Evolutionary conservation across 2,113 vertebrate species (phyloP).

Genomic region (Delphinus delphis): DNA sequence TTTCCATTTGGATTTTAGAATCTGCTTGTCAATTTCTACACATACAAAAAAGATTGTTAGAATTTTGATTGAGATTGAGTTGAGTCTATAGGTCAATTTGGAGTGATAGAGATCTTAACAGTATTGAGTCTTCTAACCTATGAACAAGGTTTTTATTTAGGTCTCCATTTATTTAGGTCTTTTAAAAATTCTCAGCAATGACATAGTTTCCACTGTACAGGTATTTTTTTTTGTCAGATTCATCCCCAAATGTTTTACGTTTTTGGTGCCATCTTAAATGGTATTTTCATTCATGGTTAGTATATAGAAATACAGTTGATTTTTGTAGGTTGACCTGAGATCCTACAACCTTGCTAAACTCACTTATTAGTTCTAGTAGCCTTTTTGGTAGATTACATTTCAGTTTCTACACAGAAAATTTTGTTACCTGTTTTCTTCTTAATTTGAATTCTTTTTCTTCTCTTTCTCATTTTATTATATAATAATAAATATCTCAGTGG

Average conservation of each 20-base stretch:
- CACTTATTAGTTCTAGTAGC: not conserved
- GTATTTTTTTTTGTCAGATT: not conserved
- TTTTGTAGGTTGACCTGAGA: too few relatives aligned
- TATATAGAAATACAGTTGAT: not conserved
- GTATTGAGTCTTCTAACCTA: not conserved
- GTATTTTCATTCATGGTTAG: not conserved
- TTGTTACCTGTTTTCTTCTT: not conserved
- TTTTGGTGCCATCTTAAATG: not conserved
- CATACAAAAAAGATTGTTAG: not conserved
- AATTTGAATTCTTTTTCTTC: not conserved
- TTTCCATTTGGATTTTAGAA: not conserved
- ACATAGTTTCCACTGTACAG: not conserved
- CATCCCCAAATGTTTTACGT: not conserved
- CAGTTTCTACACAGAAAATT: not conserved
- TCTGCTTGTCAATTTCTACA: not conserved
- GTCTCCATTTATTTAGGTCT: not conserved
- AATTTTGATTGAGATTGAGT: not conserved
- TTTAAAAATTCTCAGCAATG: not conserved
- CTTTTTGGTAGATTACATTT: not conserved
- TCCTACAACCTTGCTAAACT: too few relatives aligned
- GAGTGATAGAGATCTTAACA: not conserved
- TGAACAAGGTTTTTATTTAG: not conserved
- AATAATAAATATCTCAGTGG: not conserved
- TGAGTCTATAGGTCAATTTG: not conserved
- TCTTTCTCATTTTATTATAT: not conserved